Conservation (phyloP, 2,797 vertebrate genomes). For the Helicolenus hilgendorfi region DNA sequence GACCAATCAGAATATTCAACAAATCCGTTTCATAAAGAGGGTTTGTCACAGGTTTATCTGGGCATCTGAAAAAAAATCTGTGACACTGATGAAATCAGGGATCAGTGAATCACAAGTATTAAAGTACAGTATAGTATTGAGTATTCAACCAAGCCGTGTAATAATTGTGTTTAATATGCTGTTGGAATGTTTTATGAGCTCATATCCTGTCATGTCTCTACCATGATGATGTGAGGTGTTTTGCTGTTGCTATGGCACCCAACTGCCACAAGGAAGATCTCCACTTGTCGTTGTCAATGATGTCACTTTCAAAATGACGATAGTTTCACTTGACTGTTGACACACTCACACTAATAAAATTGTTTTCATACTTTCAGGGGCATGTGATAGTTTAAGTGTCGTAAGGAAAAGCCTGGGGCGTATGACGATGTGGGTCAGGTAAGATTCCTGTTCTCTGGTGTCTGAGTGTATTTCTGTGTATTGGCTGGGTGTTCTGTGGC, state of each 20-base stretch:
- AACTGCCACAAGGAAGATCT: not conserved
- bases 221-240: not conserved
- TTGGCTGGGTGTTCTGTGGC: not conserved
- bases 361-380: not conserved
- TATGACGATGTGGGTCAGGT: not conserved
- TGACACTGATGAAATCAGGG: too few species aligned
- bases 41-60: too few species aligned
- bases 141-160: not conserved
- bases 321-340: slow-evolving; percentile 11
- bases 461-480: not conserved
- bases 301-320: slow-evolving; percentile 27
- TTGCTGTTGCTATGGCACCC: not conserved
- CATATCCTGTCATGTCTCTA: not conserved
- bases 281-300: not conserved
- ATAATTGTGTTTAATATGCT: not conserved
- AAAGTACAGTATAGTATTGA: too few species aligned
- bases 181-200: not conserved
- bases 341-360: slow-evolving; percentile 1
- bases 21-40: too few species aligned
- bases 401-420: not conserved
- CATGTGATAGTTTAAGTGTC: not conserved
- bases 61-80: too few species aligned
- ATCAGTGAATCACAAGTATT: too few species aligned
- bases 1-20: too few species aligned
- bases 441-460: not conserved